Evolutionary conservation across 2,797 vertebrate genomes (phyloP).

Genomic region (Chrysocyon brachyurus): DNA sequence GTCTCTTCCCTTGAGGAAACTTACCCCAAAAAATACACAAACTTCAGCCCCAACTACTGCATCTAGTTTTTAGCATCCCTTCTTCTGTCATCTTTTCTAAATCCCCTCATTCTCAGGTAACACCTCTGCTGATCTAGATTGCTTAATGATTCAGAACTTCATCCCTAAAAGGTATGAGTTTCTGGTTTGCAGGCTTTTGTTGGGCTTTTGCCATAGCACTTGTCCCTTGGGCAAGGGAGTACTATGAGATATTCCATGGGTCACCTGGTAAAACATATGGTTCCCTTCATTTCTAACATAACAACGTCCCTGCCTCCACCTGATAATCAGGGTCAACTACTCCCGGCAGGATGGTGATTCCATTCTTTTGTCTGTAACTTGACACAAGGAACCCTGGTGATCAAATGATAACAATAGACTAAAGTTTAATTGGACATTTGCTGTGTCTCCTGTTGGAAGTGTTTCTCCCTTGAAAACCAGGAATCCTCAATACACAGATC

Average conservation of each 20-base stretch:
- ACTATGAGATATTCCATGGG: neutral
- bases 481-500: neutral
- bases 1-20: neutral
- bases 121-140: neutral
- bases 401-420: neutral
- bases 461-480: neutral
- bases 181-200: neutral
- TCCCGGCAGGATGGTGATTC: neutral
- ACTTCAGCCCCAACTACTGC: neutral
- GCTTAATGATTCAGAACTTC: neutral
- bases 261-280: neutral
- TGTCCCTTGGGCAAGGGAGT: neutral
- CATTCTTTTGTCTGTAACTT: neutral
- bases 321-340: neutral
- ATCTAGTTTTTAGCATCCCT: neutral
- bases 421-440: neutral
- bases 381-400: neutral
- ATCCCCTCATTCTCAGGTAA: neutral
- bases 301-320: neutral
- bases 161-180: neutral
- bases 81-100: neutral
- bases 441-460: neutral
- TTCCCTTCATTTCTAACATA: neutral
- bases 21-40: neutral
- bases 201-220: neutral